Conservation (phyloP, 2,113 vertebrate genomes). For the Percina caprodes region DNA sequence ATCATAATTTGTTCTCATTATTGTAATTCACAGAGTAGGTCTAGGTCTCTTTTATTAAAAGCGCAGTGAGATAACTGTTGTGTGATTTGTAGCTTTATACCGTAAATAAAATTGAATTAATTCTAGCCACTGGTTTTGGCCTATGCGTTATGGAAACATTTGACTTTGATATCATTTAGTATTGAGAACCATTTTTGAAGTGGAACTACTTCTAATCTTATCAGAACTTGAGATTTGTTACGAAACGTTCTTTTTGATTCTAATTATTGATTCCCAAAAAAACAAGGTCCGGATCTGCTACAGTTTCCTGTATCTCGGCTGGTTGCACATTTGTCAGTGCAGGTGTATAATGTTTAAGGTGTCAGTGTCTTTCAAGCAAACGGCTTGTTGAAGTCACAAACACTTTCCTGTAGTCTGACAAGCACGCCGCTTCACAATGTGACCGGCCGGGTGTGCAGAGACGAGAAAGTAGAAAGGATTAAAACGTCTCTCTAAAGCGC, state of each 20-base stretch:
- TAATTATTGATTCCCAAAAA: not conserved
- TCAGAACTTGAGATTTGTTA: not conserved
- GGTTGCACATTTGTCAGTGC: too few species aligned
- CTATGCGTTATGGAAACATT: too few species aligned
- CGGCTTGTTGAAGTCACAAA: not conserved
- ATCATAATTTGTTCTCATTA: not conserved
- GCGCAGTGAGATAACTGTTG: too few species aligned
- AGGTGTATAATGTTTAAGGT: not conserved
- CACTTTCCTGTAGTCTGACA: not conserved
- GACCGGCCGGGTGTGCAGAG: not conserved
- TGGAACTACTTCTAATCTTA: not conserved
- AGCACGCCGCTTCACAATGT: not conserved
- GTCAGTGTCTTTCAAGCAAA: not conserved
- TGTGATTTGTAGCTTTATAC: too few species aligned
- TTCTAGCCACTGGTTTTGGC: too few species aligned
- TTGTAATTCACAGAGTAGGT: too few species aligned
- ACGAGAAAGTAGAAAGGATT: not conserved
- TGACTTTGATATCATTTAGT: too few species aligned
- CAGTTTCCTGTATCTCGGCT: not conserved
- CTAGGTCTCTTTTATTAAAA: too few species aligned
- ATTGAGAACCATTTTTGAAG: too few species aligned
- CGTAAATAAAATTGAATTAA: too few species aligned
- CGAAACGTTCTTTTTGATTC: not conserved
- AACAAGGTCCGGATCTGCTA: not conserved
- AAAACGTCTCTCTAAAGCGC: too few species aligned